phyloP scores from a whole-genome alignment of 2,797 vertebrate genomes.

The Galago senegalensis region DNA sequence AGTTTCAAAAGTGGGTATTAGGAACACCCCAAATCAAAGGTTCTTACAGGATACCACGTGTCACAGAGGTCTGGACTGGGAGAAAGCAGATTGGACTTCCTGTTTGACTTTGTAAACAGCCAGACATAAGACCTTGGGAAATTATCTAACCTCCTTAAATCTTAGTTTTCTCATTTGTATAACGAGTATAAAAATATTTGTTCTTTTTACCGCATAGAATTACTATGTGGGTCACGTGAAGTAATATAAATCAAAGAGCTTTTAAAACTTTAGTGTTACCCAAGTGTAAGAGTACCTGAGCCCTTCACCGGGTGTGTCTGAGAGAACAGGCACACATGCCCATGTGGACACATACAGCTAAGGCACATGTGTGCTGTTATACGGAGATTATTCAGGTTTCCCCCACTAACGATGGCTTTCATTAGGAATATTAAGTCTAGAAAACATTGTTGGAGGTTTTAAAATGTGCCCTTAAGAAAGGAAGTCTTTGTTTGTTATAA shows the following conservation, averaged over 20 bases:
- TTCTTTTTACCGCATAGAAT: not conserved
- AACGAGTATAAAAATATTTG: not conserved
- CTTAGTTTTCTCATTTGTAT: constrained; percentile 36
- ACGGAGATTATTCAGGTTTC: not conserved
- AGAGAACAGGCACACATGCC: too few species aligned
- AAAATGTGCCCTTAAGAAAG: constrained; percentile 33
- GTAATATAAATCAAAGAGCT: not conserved
- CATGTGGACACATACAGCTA: not conserved
- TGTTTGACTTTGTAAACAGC: constrained; percentile 19
- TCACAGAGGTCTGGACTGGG: not conserved
- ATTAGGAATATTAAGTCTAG: constrained; percentile 15
- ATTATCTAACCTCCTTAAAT: constrained; percentile 22
- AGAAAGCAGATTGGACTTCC: not conserved
- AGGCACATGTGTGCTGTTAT: not conserved
- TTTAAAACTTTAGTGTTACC: not conserved
- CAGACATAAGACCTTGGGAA: not conserved
- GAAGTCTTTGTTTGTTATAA: not conserved
- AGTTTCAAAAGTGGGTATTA: not conserved
- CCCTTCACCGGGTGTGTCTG: not conserved
- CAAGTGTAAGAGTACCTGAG: not conserved
- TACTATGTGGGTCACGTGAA: constrained; percentile 3
- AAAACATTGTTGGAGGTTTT: constrained; percentile 1
- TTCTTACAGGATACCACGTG: not conserved
- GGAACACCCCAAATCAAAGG: not conserved
- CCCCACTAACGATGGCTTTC: constrained; percentile 25